These are phyloP conservation scores for Sebastes matsubarae DNA, from an alignment of 2,797 vertebrate genomes.

Conservation along the genomic window DNA sequence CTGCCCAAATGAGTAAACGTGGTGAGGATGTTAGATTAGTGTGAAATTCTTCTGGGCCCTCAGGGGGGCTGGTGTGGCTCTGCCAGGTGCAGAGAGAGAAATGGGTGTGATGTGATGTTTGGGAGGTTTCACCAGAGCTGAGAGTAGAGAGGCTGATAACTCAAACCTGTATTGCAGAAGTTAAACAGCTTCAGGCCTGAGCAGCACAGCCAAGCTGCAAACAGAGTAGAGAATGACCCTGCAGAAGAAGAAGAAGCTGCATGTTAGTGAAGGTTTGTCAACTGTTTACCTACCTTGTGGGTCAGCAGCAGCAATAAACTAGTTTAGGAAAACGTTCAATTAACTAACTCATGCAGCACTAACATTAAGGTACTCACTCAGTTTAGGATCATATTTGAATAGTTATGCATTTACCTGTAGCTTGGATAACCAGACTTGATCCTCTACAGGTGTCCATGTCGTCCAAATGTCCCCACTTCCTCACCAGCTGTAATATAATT, in stretches of 20 bases:
- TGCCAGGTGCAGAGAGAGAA: constrained; percentile 26
- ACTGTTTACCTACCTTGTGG: neutral
- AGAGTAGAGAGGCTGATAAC: neutral
- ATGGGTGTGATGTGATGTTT: constrained; percentile 5
- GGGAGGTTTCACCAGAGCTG: neutral
- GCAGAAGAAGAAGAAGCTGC: neutral
- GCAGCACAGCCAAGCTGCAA: neutral
- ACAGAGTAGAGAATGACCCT: neutral
- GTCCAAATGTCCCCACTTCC: neutral
- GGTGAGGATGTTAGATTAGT: constrained; percentile 44
- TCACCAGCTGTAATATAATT: neutral
- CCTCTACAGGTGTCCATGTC: neutral
- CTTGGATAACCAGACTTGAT: neutral
- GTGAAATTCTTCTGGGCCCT: constrained; percentile 46
- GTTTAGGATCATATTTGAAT: neutral
- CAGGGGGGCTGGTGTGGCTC: neutral
- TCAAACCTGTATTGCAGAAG: neutral
- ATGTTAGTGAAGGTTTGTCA: neutral
- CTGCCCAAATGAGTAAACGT: neutral
- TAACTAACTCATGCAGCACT: neutral
- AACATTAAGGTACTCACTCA: too few relatives aligned
- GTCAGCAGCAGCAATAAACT: neutral
- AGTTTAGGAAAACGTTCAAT: neutral
- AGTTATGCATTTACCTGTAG: neutral
- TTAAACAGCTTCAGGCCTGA: neutral